Conservation (phyloP, 2,113 vertebrate species). For the Crocuta crocuta region DNA sequence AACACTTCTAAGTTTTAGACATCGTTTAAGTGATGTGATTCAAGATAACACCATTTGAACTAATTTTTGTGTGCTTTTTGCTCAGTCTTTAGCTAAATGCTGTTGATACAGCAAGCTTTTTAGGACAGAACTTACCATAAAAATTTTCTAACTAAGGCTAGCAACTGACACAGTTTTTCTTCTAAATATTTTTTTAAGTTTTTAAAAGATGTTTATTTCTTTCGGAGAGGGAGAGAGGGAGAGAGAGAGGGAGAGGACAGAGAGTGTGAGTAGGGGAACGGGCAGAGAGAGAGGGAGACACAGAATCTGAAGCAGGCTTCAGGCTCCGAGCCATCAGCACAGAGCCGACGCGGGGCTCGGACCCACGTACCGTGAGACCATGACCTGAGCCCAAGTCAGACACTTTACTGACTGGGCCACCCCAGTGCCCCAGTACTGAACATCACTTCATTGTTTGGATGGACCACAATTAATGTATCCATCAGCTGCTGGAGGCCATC, state of each 20-base stretch:
- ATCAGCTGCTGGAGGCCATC: neutral
- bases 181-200: neutral
- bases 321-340: too few species aligned
- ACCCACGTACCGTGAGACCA: accelerated
- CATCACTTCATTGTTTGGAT: neutral
- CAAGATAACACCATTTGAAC: conserved; percentile 7
- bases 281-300: too few species aligned
- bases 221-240: neutral
- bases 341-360: too few species aligned
- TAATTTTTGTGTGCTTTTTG: conserved; percentile 43
- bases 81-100: conserved; percentile 28
- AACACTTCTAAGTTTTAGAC: conserved; percentile 16
- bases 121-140: neutral
- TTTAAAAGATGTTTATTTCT: neutral
- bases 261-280: too few species aligned
- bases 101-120: neutral
- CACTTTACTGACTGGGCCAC: neutral
- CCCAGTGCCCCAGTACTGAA: neutral
- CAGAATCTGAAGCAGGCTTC: too few species aligned
- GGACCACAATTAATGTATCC: neutral
- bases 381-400: too few species aligned
- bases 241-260: too few species aligned
- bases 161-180: neutral
- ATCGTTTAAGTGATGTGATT: conserved; percentile 2
- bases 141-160: neutral